Base-by-base conservation (phyloP, 2,113 vertebrate species). In the Aldabrachelys gigantea region DNA sequence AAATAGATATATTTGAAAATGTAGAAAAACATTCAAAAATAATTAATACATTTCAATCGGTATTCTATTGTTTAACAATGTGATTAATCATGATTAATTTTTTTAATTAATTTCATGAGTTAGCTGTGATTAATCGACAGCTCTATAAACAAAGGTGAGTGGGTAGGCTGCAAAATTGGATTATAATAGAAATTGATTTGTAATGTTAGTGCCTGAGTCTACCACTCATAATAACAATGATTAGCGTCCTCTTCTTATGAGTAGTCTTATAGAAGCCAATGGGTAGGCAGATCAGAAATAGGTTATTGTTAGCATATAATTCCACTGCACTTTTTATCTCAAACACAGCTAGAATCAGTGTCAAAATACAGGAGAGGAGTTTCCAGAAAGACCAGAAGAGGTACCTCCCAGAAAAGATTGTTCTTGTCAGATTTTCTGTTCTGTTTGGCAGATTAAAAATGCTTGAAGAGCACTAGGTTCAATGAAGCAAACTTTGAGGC, bases 321-420 rank as follows among this genome's bases (percentile, higher is more conserved):
- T 50, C 1, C 1, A 10, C 4, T 1, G 1, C 50, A 1, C 24
- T 83, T 85, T 24, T 50, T 52, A n/a, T 81, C 44, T 44, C 24
- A 62, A 5, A 13, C 52, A 1, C 13, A 62, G 10, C 38, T 90
- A 84, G 8, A 82, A 82, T 80, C 84, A 92, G 5, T 56, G 5
- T 2, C 53, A 85, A 3, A 0, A 89, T 44, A 27, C 38, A 12
- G 25, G 11, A 84, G 29, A 81, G 78, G 19, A 5, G 0, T 87
- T 89, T 87, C 10, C 29, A 57, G 25, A 69, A 5, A 22, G 25
- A 50, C 2, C 49, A 75, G 69, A 88, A 75, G n/a, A 88, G 1
- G 4, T 29, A 91, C 84, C 44, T 4, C 50, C 1, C 4, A 50
- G 1, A 84, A 85, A 92, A 29, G 1, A 3, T 56, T 5, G 8